Evolutionary conservation across 2,113 vertebrate species (phyloP).

Genomic region (Australoheros scitulus): DNA sequence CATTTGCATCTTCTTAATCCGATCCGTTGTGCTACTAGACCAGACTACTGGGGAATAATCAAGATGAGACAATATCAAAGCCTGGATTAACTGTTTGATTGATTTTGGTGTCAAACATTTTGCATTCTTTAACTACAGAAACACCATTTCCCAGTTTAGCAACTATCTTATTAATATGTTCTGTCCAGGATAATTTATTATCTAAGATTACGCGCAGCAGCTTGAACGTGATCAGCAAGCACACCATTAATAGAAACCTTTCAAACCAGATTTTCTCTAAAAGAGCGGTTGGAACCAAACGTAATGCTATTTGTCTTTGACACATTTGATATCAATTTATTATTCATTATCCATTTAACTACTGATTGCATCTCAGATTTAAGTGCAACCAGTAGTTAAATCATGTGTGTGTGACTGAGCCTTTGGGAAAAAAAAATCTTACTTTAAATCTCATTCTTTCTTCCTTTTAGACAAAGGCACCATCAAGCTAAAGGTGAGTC

Average conservation of each 20-base stretch:
- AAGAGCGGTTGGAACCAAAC: background rate
- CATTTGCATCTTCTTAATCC: background rate
- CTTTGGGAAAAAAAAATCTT: background rate
- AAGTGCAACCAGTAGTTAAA: background rate
- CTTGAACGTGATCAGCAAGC: background rate
- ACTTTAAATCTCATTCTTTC: conserved; percentile 19
- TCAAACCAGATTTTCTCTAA: background rate
- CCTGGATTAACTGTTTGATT: background rate
- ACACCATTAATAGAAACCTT: background rate
- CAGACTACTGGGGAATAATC: background rate
- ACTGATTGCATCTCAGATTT: background rate
- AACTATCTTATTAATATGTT: too few species aligned
- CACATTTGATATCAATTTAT: background rate
- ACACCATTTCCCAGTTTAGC: background rate
- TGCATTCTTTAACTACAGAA: background rate
- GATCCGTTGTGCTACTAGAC: background rate
- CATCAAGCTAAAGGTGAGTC: conserved; percentile 90
- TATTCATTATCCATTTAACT: background rate
- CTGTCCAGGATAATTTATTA: too few species aligned
- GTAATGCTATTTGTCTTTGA: background rate
- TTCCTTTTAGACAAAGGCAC: conserved; percentile 89
- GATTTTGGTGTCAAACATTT: background rate
- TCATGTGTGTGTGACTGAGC: too few species aligned
- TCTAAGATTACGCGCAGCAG: too few species aligned
- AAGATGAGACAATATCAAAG: background rate